Evolutionary conservation across 2,113 vertebrate genomes (phyloP).

Genomic region (Syrmaticus mikado): DNA sequence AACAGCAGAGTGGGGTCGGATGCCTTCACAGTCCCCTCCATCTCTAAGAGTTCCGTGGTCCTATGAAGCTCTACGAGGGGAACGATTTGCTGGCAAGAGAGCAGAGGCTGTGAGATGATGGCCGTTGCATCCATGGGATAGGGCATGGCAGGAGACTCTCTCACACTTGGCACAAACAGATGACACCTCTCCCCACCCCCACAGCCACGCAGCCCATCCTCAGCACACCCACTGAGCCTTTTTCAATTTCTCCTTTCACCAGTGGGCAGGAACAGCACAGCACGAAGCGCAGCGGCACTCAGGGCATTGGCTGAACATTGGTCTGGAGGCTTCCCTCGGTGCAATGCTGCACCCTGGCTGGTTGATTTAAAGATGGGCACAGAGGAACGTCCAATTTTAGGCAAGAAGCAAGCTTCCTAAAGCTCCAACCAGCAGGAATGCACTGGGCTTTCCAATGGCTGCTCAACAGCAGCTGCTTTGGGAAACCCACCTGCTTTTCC

Average conservation of each 20-base stretch:
- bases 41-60: too few relatives aligned
- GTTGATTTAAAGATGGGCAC: neutral
- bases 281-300: neutral
- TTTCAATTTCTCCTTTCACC: neutral
- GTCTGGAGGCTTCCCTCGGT: neutral
- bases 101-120: too few relatives aligned
- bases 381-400: neutral
- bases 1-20: too few relatives aligned
- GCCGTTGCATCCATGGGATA: too few relatives aligned
- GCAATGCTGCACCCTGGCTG: neutral
- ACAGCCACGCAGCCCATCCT: neutral
- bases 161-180: too few relatives aligned
- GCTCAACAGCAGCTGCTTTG: neutral
- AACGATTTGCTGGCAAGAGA: neutral
- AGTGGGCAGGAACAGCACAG: neutral
- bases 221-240: neutral
- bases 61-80: neutral
- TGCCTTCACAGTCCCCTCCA: too few relatives aligned
- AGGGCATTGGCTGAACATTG: rapidly evolving
- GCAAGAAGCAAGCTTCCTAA: neutral
- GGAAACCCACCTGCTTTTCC: neutral
- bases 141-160: too few relatives aligned
- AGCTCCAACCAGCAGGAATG: neutral
- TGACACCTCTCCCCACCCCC: neutral
- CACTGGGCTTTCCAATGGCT: rapidly evolving